phyloP scores from a whole-genome alignment of 2,113 vertebrate genomes.

The Enhydra lutris region DNA sequence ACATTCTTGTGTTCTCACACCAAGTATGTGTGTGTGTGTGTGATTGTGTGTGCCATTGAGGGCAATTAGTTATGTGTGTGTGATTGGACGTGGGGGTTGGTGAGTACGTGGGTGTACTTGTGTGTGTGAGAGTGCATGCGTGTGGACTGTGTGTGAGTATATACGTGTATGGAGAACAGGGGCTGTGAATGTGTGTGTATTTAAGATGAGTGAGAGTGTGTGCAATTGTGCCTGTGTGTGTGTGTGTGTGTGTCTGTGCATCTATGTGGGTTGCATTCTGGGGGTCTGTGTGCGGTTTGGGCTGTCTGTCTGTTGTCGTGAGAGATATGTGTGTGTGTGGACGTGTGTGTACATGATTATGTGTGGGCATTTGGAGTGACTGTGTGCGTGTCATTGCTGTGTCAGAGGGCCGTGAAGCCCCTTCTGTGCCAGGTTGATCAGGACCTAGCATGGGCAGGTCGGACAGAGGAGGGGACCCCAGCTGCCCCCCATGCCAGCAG shows the following conservation, averaged over 20 bases:
- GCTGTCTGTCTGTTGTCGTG: neutral
- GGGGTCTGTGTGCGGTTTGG: neutral
- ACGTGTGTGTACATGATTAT: neutral
- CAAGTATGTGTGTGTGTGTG: accelerated
- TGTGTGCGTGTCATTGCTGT: neutral
- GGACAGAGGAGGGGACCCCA: neutral
- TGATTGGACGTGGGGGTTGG: neutral
- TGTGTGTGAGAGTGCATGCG: neutral
- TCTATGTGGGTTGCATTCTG: neutral
- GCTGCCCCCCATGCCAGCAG: neutral
- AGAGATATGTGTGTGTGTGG: neutral
- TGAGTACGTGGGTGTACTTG: neutral
- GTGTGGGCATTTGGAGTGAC: neutral
- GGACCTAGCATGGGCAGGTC: neutral
- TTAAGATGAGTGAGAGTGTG: neutral
- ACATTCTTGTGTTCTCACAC: neutral
- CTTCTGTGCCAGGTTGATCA: neutral
- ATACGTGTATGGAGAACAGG: neutral
- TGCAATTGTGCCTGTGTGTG: neutral
- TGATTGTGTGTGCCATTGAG: neutral
- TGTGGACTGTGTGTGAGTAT: neutral
- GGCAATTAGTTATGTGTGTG: neutral
- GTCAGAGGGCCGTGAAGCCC: neutral
- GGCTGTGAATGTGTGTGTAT: neutral
- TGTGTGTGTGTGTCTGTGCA: neutral